Evolutionary conservation across 92 coral and sea anemone genomes (phyloP).

Genomic region (Meandrina meandrites): DNA sequence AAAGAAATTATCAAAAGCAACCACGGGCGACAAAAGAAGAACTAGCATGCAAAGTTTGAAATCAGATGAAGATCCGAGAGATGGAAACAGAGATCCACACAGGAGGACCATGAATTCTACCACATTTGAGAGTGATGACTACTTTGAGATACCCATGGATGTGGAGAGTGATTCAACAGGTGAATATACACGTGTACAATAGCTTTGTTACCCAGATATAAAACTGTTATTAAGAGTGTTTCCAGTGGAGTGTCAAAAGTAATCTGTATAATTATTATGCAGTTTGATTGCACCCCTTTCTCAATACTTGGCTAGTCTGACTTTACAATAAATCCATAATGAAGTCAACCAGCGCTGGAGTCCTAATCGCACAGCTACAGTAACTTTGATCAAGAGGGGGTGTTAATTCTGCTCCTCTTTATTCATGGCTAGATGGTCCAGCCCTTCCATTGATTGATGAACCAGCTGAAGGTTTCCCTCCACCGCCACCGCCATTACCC

Average conservation of each 20-base stretch:
- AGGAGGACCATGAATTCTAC: slow-evolving; percentile 11
- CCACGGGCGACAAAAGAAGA: slow-evolving; percentile 34
- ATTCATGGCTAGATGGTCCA: slow-evolving; percentile 68
- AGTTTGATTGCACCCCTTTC: too few species aligned
- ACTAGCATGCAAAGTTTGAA: slow-evolving; percentile 36
- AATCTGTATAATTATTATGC: too few species aligned
- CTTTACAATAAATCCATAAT: too few species aligned
- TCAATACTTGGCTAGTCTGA: too few species aligned
- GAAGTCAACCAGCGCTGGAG: too few species aligned
- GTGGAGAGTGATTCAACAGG: slow-evolving; percentile 96
- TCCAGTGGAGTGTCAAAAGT: too few species aligned
- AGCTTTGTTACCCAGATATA: not conserved
- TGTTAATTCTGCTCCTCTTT: not conserved
- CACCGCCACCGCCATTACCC: slow-evolving; percentile 80
- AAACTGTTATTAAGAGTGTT: too few species aligned
- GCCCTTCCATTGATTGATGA: slow-evolving; percentile 88
- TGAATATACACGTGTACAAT: not conserved
- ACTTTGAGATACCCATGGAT: slow-evolving; percentile 93
- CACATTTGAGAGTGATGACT: slow-evolving; percentile 77
- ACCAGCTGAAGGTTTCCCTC: slow-evolving; percentile 65
- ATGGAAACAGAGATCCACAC: slow-evolving; percentile 7
- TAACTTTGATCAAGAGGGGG: too few species aligned
- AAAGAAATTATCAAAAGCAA: slow-evolving; percentile 29
- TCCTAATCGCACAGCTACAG: too few species aligned
- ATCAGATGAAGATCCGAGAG: slow-evolving; percentile 6